phyloP scores from a whole-genome alignment of 2,797 vertebrate genomes.

The Galaxias olidus region DNA sequence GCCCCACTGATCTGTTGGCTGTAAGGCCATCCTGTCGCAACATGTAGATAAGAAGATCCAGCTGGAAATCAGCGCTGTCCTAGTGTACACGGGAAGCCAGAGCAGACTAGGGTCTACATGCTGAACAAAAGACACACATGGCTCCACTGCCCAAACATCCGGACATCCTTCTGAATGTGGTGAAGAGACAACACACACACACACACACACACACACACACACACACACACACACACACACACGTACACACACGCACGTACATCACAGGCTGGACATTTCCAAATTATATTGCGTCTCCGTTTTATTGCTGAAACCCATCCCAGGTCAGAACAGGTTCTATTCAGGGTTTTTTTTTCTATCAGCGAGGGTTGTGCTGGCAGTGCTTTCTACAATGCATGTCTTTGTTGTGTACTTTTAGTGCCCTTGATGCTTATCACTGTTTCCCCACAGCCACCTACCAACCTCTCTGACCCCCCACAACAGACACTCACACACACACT shows the following conservation, averaged over 20 bases:
- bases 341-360: too few species aligned
- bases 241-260: conserved; percentile 26
- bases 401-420: conserved; percentile 55
- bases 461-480: conserved; percentile 41
- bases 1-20: too few species aligned
- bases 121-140: conserved; percentile 61
- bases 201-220: conserved; percentile 5
- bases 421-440: conserved; percentile 63
- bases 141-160: conserved; percentile 62
- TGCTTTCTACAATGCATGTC: conserved; percentile 50
- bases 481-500: neutral
- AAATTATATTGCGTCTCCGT: conserved; percentile 16
- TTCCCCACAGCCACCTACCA: conserved; percentile 64
- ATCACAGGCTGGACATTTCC: conserved; percentile 18
- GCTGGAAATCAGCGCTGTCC: conserved; percentile 33
- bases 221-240: conserved; percentile 16
- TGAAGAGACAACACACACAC: conserved; percentile 22
- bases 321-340: too few species aligned
- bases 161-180: conserved; percentile 40
- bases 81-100: conserved; percentile 30
- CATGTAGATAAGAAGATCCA: conserved; percentile 25
- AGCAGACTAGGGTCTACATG: conserved; percentile 34
- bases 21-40: too few species aligned
- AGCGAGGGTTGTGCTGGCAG: too few species aligned
- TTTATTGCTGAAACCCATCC: too few species aligned